phyloP scores from a whole-genome alignment of 2,888 invertebrate genomes.

The Spodoptera exigua region DNA sequence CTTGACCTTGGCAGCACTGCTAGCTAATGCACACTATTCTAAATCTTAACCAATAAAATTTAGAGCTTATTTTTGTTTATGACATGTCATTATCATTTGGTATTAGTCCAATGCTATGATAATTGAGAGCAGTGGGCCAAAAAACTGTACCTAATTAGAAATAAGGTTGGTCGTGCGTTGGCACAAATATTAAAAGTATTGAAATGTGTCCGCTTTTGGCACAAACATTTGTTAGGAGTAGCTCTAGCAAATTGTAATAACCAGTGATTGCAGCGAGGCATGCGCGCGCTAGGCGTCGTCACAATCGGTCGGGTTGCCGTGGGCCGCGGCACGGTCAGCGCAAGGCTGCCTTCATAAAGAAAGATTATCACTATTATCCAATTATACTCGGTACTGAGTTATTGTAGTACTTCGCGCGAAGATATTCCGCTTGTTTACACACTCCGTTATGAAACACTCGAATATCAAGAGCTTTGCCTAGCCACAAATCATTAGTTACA shows the following conservation, averaged over 20 bases:
- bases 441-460: slow-evolving; percentile 60
- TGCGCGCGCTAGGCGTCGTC: slow-evolving; percentile 28
- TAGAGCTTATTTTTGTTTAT: slow-evolving; percentile 74
- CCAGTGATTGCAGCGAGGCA: slow-evolving; percentile 12
- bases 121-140: slow-evolving; percentile 85
- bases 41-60: slow-evolving; percentile 64
- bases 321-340: slow-evolving; percentile 60
- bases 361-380: slow-evolving; percentile 84
- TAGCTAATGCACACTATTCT: slow-evolving; percentile 61
- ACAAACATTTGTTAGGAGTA: slow-evolving; percentile 58
- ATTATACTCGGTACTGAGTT: slow-evolving; percentile 79
- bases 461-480: slow-evolving; percentile 54
- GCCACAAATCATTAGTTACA: slow-evolving; percentile 50
- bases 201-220: slow-evolving; percentile 61
- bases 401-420: slow-evolving; percentile 71
- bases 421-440: slow-evolving; percentile 61
- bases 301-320: slow-evolving; percentile 50
- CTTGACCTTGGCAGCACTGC: slow-evolving; percentile 76
- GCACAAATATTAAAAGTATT: slow-evolving; percentile 51
- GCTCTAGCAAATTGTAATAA: slow-evolving; percentile 45
- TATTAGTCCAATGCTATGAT: slow-evolving; percentile 83
- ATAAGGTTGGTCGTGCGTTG: slow-evolving; percentile 64
- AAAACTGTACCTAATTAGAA: slow-evolving; percentile 72
- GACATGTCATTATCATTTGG: slow-evolving; percentile 81
- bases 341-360: slow-evolving; percentile 75